Evolutionary conservation across 1,140 invertebrate species (phyloP), one percentile per base, ranked within the genome.

Genomic region (Ptiloglossa arizonensis): DNA sequence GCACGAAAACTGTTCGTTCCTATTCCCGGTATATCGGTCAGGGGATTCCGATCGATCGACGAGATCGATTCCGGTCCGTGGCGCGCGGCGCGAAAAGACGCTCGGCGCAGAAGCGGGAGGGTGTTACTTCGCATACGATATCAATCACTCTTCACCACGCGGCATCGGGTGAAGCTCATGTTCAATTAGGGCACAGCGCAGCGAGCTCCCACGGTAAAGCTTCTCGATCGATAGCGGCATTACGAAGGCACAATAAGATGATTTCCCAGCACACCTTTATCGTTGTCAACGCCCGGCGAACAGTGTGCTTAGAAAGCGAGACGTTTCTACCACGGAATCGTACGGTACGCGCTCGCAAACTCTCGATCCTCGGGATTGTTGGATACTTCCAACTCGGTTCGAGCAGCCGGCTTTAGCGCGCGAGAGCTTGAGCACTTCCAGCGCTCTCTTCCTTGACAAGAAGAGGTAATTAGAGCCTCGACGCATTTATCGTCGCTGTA

Each of bases 141-240:
- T 54, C 57, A 77, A 77, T 77, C 75, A 46, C 46, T n/a, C 50
- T 56, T 64, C 32, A 3, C n/a, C n/a, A 13, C 44, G 13, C 11
- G 48, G 29, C 22, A 56, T 9, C 24, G 8, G 22, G 9, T 2
- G 32, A 60, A 57, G 29, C 41, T 38, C 22, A 29, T 46, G 73
- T 76, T 77, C 67, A 71, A 77, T 71, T 77, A 71, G 67, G 35
- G n/a, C 56, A 19, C 35, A 52, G 19, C 56, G 44, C 24, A 44
- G 27, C 24, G 24, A 76, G 13, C 41, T 50, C 9, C 0, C 22
- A 27, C 17, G 3, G 41, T 22, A 38, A 44, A 60, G 56, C 56
- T 44, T 8, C 5, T n/a, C 32, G 75, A 71, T 71, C 75, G 67
- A 77, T 77, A 32, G 5, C 35, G 24, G 41, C 22, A 11, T 29